Evolutionary conservation across 2,888 invertebrate species (phyloP).

Genomic region (Neoitamus cyanurus): DNA sequence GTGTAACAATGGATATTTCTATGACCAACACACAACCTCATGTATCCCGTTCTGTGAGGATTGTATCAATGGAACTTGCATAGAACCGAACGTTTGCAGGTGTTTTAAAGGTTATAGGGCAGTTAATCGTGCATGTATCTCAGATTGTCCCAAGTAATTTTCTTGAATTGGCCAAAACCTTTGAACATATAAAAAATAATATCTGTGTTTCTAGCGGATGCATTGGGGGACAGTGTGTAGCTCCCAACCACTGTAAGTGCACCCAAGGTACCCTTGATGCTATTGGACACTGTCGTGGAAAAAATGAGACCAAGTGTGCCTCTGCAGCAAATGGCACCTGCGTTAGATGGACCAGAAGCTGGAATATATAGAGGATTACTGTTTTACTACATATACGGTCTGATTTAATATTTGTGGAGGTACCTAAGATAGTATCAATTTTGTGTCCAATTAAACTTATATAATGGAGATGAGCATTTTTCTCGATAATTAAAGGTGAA

Average conservation of each 20-base stretch:
- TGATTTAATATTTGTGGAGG: too few species aligned
- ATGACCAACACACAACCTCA: constrained; percentile 51
- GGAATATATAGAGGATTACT: neutral
- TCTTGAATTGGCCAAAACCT: constrained; percentile 46
- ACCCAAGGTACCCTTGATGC: constrained; percentile 59
- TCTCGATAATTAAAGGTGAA: too few species aligned
- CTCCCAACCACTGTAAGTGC: constrained; percentile 68
- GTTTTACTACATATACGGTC: neutral
- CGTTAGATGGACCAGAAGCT: neutral
- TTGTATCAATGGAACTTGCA: constrained; percentile 70
- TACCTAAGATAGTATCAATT: too few species aligned
- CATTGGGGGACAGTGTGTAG: constrained; percentile 65
- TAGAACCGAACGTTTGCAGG: constrained; percentile 64
- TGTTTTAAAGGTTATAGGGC: constrained; percentile 59
- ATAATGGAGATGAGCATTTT: too few species aligned
- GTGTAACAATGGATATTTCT: constrained; percentile 61
- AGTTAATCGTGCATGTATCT: neutral
- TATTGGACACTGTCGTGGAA: neutral
- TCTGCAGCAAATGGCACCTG: neutral
- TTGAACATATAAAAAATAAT: neutral
- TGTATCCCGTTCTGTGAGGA: constrained; percentile 62
- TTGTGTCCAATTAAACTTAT: too few species aligned
- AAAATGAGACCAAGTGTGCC: neutral
- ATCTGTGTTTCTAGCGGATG: constrained; percentile 62
- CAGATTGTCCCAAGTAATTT: neutral